Conservation (phyloP, 2,797 vertebrate genomes). For the Manis javanica region DNA sequence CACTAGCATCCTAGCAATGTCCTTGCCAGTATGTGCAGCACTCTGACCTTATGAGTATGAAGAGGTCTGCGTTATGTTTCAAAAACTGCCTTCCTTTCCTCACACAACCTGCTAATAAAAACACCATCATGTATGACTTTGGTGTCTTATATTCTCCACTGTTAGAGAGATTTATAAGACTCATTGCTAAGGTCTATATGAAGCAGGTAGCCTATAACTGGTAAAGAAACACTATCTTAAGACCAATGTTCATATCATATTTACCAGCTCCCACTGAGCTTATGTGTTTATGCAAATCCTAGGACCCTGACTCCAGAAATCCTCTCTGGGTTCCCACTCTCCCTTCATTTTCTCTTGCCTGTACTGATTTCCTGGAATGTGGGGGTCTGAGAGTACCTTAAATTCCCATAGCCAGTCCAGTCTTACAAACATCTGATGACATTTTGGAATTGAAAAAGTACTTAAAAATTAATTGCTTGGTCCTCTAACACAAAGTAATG, state of each 20-base stretch:
- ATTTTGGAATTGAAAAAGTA: not conserved
- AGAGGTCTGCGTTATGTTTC: not conserved
- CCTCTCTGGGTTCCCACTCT: not conserved
- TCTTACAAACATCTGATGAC: not conserved
- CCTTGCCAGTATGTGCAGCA: not conserved
- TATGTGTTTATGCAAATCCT: not conserved
- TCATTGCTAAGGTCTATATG: not conserved
- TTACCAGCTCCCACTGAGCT: not conserved
- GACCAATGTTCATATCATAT: not conserved
- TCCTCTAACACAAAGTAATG: not conserved
- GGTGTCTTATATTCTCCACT: not conserved
- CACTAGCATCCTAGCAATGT: not conserved
- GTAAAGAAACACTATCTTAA: not conserved
- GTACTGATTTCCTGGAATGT: not conserved
- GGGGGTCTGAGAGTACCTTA: not conserved
- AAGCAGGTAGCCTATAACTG: not conserved
- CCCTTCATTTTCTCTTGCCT: not conserved
- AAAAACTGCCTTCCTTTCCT: not conserved
- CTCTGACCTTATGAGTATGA: not conserved
- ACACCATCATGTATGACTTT: not conserved
- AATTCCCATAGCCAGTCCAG: not conserved
- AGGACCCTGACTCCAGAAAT: not conserved
- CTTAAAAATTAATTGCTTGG: not conserved
- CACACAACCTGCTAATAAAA: not conserved
- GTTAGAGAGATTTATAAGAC: not conserved